Percentiles rank a stretch among this genome's conserved stretches.
Evolutionary conservation across 2,888 invertebrate genomes (phyloP).

Genomic region (Brassicogethes aeneus): DNA sequence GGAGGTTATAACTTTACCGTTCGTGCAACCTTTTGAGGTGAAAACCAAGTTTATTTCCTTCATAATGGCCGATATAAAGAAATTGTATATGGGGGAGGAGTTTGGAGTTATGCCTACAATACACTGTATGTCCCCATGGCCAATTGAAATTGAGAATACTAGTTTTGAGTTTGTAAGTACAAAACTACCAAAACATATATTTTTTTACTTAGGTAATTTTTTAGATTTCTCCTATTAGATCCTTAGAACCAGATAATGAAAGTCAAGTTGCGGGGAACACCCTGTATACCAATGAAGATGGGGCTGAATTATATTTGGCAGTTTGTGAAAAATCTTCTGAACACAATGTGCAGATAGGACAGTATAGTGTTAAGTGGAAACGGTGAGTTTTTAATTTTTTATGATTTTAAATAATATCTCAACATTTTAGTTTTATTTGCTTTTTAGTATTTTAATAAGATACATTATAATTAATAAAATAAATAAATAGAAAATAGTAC

Average conservation of each 20-base stretch:
- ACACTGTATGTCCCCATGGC: conserved; percentile 61
- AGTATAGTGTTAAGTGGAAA: conserved; percentile 48
- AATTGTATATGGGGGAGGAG: conserved; percentile 58
- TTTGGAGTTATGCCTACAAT: conserved; percentile 62
- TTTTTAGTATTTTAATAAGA: too few species aligned
- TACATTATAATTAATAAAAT: too few species aligned
- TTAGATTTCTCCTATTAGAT: conserved; percentile 26
- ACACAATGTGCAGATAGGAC: conserved; percentile 43
- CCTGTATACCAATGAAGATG: conserved; percentile 43
- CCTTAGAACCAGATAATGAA: conserved; percentile 23
- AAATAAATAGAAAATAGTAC: too few species aligned
- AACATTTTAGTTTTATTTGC: too few species aligned
- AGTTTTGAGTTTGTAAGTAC: conserved; percentile 50
- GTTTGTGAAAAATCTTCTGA: conserved; percentile 36
- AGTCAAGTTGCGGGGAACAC: conserved; percentile 38
- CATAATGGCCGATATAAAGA: conserved; percentile 55
- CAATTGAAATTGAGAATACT: conserved; percentile 55
- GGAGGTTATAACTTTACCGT: conserved; percentile 50
- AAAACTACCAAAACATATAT: neutral
- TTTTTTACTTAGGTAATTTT: conserved; percentile 8
- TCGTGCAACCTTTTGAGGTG: conserved; percentile 64
- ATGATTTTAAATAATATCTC: neutral
- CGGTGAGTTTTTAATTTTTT: conserved; percentile 35
- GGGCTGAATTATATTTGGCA: conserved; percentile 46
- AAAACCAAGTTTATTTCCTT: conserved; percentile 55